Evolutionary conservation across 2,797 vertebrate species (phyloP).

Genomic region (Coilia nasus): DNA sequence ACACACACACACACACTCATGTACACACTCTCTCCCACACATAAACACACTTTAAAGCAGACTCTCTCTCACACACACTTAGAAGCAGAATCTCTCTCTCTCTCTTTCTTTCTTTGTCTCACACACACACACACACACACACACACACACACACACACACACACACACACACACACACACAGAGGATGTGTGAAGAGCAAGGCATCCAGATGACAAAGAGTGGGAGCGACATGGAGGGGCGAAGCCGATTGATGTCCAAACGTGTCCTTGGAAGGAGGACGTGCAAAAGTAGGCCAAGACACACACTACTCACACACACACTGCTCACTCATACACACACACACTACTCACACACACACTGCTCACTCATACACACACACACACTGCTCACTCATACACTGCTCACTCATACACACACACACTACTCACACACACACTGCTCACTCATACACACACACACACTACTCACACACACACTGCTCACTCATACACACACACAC

Average conservation of each 20-base stretch:
- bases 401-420: background rate
- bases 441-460: too few species aligned
- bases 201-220: background rate
- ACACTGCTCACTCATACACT: background rate
- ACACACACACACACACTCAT: too few species aligned
- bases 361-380: background rate
- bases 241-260: slow-evolving; percentile 40
- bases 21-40: background rate
- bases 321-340: too few species aligned
- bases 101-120: background rate
- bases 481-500: too few species aligned
- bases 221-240: background rate
- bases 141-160: too few species aligned
- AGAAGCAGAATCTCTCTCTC: too few species aligned
- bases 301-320: background rate
- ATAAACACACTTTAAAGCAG: too few species aligned
- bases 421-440: too few species aligned
- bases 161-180: too few species aligned
- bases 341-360: too few species aligned
- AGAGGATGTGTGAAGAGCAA: background rate
- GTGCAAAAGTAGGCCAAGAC: slow-evolving; percentile 4
- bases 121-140: background rate
- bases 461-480: too few species aligned
- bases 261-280: slow-evolving; percentile 14
- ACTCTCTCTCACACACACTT: too few species aligned